phyloP scores from a whole-genome alignment of 2,797 vertebrate species.

The Arctocebus calabarensis region DNA sequence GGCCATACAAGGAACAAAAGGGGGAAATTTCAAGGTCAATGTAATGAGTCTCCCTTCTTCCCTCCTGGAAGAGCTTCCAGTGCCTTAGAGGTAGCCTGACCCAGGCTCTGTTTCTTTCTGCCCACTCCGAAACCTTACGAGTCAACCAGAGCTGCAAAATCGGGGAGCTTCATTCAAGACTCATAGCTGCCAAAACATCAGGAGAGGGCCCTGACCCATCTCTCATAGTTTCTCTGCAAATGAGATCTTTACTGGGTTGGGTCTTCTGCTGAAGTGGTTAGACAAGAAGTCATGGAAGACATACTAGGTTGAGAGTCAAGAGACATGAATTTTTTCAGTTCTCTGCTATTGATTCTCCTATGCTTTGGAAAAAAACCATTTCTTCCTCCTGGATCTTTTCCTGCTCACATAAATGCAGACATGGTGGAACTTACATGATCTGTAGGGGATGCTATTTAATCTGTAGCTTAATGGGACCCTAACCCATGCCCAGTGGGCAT shows the following conservation, averaged over 20 bases:
- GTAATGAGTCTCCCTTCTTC: neutral
- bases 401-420: neutral
- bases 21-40: neutral
- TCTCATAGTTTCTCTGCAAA: neutral
- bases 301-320: neutral
- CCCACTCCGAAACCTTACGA: neutral
- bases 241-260: neutral
- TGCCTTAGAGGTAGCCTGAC: neutral
- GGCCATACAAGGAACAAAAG: neutral
- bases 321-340: neutral
- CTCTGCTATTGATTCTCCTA: neutral
- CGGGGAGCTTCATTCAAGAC: neutral
- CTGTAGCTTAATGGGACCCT: neutral
- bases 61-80: neutral
- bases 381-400: neutral
- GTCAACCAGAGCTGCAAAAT: neutral
- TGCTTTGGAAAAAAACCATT: neutral
- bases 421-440: neutral
- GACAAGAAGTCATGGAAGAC: neutral
- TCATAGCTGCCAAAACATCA: neutral
- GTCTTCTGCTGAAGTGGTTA: neutral
- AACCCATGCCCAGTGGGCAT: neutral
- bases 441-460: neutral
- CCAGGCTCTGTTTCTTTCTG: neutral
- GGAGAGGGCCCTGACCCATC: neutral